Base-by-base conservation (phyloP, 2,797 vertebrate species). In the Xenopus petersii region DNA sequence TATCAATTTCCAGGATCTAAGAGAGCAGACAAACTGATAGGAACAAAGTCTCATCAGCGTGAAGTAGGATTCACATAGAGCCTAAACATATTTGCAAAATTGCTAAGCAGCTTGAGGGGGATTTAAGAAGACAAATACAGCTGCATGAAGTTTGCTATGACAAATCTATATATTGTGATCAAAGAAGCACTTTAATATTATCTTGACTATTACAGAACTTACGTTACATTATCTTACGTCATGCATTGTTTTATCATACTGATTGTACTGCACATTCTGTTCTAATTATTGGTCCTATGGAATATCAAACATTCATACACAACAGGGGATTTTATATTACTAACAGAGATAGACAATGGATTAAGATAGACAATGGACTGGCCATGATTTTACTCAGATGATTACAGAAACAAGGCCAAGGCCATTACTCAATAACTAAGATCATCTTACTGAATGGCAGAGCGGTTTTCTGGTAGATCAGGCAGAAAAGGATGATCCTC, bases 401-500 rank as follows among this genome's bases (percentile, higher is more conserved):
- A 9, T 42, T 42, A 26, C 64, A 56, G 62, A 49, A 24, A 49
- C 62, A 66, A n/a, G n/a, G 15, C 42, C 67, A 21, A 21, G 70
- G 55, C 55, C 48, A 60, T 59, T 49, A 10, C 26, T 26, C 56
- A 56, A 12, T 24, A 64, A 30, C 10, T 63, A 1, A 36, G 1
- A 51, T 63, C 64, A 82, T 78, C 96, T 96, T 88, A 98, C 96
- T 71, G 88, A 51, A 90, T 73, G 9, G 88, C 93, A 75, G 96
- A 95, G 71, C 89, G 93, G 82, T 95, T 96, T 79, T 91, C 87
- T 0, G 95, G 94, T 21, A 96, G 89, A 82, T 97, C 96, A 2
- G 95, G 91, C 68, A 97, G 88, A 60, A 94, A 67, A 0, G 94
- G 95, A 2, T 94, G 95, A n/a, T 95, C 93, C 0, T 94, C 87